These are phyloP conservation scores for Drosophila multiciliata DNA, from an alignment of 2,888 invertebrate species.

Conservation along the genomic window DNA sequence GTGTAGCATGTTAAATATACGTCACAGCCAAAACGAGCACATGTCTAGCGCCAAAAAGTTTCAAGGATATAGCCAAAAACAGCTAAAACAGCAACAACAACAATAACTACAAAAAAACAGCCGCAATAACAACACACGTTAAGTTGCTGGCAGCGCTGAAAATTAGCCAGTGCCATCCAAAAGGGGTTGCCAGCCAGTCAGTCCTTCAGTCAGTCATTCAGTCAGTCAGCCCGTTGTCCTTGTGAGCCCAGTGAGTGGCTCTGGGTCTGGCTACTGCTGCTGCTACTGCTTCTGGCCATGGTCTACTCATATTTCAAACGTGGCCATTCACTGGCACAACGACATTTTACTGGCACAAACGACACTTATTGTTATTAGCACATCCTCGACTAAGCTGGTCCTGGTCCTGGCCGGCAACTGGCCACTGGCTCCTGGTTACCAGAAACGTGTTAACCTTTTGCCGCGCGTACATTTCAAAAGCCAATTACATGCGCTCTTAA, in stretches of 20 bases:
- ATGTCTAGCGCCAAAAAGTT: constrained; percentile 75
- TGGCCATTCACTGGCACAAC: constrained; percentile 47
- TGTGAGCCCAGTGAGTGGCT: constrained; percentile 1
- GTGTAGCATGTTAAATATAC: constrained; percentile 80
- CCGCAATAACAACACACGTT: constrained; percentile 43
- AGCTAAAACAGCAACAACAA: constrained; percentile 12
- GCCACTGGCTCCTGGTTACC: constrained; percentile 33
- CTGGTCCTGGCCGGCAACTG: not conserved
- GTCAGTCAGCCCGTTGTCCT: constrained; percentile 34
- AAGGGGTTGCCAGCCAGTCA: constrained; percentile 48
- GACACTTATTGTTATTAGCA: constrained; percentile 79
- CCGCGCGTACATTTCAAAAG: constrained; percentile 78
- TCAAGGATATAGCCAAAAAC: constrained; percentile 70
- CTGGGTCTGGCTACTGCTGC: not conserved
- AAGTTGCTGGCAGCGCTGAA: constrained; percentile 68
- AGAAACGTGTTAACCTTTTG: constrained; percentile 76
- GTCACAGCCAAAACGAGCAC: constrained; percentile 74
- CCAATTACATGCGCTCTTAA: constrained; percentile 84
- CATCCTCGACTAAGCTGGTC: constrained; percentile 51
- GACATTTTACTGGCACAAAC: constrained; percentile 54
- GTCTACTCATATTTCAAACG: constrained; percentile 71
- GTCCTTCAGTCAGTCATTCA: constrained; percentile 12
- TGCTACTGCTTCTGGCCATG: constrained; percentile 21
- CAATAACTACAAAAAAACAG: constrained; percentile 9
- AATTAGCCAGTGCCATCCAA: constrained; percentile 59